Evolutionary conservation across 2,113 vertebrate genomes (phyloP).

Genomic region (Dicerorhinus sumatrensis): DNA sequence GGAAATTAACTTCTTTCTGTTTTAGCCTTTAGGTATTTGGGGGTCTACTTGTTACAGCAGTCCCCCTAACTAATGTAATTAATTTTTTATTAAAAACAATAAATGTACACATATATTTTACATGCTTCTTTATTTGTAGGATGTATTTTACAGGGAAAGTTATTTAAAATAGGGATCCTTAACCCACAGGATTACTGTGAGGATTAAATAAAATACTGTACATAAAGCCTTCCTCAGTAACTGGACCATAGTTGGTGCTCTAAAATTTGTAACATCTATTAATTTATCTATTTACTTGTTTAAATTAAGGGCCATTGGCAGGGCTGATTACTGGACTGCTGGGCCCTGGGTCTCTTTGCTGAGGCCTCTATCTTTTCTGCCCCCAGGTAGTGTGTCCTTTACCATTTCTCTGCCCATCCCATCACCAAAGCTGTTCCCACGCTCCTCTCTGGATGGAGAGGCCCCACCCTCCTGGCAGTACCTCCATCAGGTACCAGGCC

Average conservation of each 20-base stretch:
- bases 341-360: too few species aligned
- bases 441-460: not conserved
- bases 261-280: not conserved
- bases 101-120: not conserved
- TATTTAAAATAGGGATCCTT: not conserved
- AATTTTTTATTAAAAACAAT: constrained; percentile 21
- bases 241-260: not conserved
- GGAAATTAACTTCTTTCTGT: not conserved
- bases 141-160: not conserved
- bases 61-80: not conserved
- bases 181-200: not conserved
- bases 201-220: not conserved
- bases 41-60: not conserved
- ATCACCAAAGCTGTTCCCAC: not conserved
- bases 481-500: not conserved
- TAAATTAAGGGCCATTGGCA: not conserved
- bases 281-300: not conserved
- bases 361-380: too few species aligned
- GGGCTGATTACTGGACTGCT: not conserved
- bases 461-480: not conserved
- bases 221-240: not conserved
- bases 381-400: too few species aligned
- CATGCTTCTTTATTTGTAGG: not conserved
- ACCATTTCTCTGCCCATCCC: not conserved
- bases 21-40: not conserved